Evolutionary conservation across 2,888 invertebrate species (phyloP), one percentile per base, ranked within the genome.

Genomic region (Lasius platythorax): DNA sequence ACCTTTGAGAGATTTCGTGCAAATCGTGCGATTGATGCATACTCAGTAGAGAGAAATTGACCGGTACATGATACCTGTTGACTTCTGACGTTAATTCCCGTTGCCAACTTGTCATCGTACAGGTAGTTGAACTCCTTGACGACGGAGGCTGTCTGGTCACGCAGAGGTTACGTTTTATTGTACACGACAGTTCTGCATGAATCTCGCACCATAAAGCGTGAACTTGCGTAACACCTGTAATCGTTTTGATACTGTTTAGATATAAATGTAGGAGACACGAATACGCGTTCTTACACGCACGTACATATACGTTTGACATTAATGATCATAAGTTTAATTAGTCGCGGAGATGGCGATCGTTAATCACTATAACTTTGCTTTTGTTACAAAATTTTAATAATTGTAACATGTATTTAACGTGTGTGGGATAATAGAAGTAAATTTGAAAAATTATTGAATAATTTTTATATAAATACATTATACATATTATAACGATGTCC

Each of bases 51-150:
- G 46, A 61, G 73, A 72, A 58, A 73, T 18, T 81, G 79, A 81
- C 50, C 73, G 37, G 37, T 79, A 61, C 79, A 72, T 63, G 72
- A 30, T 79, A 81, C 61, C 73, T 73, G 79, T 81, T 73, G 79
- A 73, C 61, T 81, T 61, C 37, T 73, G 79, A 81, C 79, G 46
- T 81, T 81, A 81, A 81, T 81, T 73, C 61, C 46, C 73, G 61
- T 61, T 81, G 50, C 61, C 46, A 81, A 81, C 79, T 72, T 81
- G 79, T 81, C 79, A 73, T 81, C 61, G 50, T 63, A 61, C 61
- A 81, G 72, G 50, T 81, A 81, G 61, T 81, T 81, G 73, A 81
- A 81, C 73, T 81, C 37, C 61, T 81, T 81, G 79, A 79, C 73
- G 73, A 72, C 73, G 72, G 46, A 72, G 73, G 37, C 73, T 72